phyloP scores from a whole-genome alignment of 2,113 vertebrate species.

The Alaudala cheleensis region DNA sequence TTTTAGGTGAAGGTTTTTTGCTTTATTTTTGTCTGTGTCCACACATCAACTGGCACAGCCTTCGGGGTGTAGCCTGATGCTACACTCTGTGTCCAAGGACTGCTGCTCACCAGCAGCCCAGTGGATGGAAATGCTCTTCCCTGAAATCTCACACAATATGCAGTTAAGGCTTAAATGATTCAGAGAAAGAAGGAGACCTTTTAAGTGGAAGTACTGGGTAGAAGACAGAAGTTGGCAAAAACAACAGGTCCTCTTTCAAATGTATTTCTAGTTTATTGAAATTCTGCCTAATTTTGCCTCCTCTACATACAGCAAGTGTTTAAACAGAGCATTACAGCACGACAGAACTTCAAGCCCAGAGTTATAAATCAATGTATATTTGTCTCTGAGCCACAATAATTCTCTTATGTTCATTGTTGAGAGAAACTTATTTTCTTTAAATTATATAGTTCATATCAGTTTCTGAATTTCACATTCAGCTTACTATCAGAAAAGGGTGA shows the following conservation, averaged over 20 bases:
- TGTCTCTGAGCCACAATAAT: background rate
- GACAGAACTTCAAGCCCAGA: background rate
- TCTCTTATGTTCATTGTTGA: background rate
- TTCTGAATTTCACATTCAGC: background rate
- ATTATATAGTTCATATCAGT: background rate
- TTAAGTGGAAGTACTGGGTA: background rate
- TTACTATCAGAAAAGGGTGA: background rate
- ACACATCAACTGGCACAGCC: background rate
- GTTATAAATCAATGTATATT: background rate
- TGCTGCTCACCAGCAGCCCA: background rate
- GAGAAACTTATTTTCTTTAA: background rate
- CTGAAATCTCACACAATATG: background rate
- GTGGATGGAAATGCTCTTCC: background rate
- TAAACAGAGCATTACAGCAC: background rate
- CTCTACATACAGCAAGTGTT: background rate
- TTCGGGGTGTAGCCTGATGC: background rate
- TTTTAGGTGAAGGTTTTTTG: background rate
- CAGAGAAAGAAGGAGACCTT: background rate
- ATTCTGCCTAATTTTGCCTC: background rate
- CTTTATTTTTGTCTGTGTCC: background rate
- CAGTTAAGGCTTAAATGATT: background rate
- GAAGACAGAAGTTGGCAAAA: background rate
- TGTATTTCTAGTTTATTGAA: background rate
- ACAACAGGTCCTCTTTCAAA: background rate
- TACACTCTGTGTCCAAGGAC: background rate